Evolutionary conservation across 1,140 invertebrate genomes (phyloP), one percentile per base, ranked within the genome.

Genomic region (Uloborus diversus): DNA sequence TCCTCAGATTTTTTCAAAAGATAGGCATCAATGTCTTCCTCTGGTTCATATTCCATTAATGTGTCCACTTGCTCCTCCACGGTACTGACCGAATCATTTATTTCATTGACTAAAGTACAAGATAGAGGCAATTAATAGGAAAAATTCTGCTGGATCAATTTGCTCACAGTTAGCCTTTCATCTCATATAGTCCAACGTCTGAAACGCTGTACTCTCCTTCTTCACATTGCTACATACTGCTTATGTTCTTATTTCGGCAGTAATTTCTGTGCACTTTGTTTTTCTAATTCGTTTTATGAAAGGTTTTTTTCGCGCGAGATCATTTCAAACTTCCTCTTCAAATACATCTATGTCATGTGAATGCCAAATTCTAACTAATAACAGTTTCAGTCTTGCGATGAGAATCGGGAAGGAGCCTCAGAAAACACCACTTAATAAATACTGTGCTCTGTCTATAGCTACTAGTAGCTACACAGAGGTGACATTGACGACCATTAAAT

Each of bases 101-200:
- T 13, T 35, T n/a, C 25, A 28, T 1, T 35, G 13, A 30, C 57
- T 27, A 14, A 2, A 9, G 30, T 13, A 37, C 17, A 17, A 27
- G 5, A 3, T 23, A 49, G 17, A 28, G 4, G 42, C 25, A 37
- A 14, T 20, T 35, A 70, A 35, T 35, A 30, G 4, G 14, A 70
- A 70, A 70, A 33, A 70, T 17, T 23, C 51, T 25, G 49, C 23
- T 7, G 51, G 51, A 37, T 70, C 28, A 42, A 57, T 53, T 25
- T 35, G n/a, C 17, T 30, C 14, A 14, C 68, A 49, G 4, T 35
- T 9, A 1, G 9, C 17, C 23, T 3, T 3, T n/a, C n/a, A n/a
- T n/a, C n/a, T n/a, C n/a, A 70, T 7, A 37, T 30, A 70, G 17
- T 3, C 25, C 3, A 37, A 0, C 2, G 51, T 20, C 20, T 23